Conservation (phyloP, 2,797 vertebrate genomes). For the Rostrhamus sociabilis region DNA sequence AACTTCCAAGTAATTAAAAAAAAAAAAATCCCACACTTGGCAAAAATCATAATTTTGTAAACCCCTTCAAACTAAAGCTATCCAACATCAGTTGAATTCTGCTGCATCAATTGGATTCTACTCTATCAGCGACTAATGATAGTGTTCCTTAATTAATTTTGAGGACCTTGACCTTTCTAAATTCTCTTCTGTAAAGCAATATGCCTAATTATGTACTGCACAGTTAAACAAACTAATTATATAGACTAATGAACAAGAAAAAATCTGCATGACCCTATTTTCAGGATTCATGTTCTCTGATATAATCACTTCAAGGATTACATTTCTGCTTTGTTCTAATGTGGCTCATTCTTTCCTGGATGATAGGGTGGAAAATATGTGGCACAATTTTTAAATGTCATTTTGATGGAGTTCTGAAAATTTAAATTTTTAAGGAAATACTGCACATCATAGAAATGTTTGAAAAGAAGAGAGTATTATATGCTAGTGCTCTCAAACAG, state of each 20-base stretch:
- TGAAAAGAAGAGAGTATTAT: neutral
- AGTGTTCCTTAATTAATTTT: slow-evolving; percentile 59
- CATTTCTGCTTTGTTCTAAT: slow-evolving; percentile 23
- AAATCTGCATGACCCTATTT: slow-evolving; percentile 52
- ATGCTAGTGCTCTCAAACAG: neutral
- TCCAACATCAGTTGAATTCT: neutral
- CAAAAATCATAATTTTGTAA: neutral
- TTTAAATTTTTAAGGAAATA: neutral
- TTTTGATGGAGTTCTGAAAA: neutral
- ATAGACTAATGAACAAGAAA: slow-evolving; percentile 63
- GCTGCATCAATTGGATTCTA: slow-evolving; percentile 22
- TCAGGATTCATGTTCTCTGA: slow-evolving; percentile 43
- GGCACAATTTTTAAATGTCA: neutral
- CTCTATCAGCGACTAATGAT: slow-evolving; percentile 15
- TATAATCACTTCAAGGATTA: slow-evolving; percentile 52
- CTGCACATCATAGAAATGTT: neutral
- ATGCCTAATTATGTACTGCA: slow-evolving; percentile 63
- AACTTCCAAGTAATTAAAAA: neutral
- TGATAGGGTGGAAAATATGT: neutral
- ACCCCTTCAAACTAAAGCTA: neutral
- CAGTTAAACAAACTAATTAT: slow-evolving; percentile 72
- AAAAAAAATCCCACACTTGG: neutral
- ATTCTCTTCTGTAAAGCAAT: slow-evolving; percentile 64
- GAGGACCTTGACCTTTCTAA: slow-evolving; percentile 61
- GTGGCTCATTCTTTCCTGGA: slow-evolving; percentile 4